Base-by-base conservation (phyloP, 2,888 invertebrate species). In the Automeris io region DNA sequence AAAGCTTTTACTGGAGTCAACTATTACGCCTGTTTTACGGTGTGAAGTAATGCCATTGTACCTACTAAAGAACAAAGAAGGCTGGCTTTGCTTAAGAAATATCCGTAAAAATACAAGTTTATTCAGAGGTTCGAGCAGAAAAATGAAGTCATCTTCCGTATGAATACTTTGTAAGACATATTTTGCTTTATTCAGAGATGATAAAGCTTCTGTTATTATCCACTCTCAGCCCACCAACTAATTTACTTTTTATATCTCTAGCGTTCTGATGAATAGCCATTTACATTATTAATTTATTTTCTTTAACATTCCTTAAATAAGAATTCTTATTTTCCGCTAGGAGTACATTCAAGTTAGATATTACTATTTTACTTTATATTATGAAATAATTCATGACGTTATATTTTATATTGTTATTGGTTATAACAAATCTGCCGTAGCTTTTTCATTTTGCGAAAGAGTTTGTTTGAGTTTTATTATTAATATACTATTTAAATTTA, bases 1-100 rank as follows among this genome's bases (percentile, higher is more conserved):
- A 65, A 74, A 70, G 76, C 77, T 80, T 78, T 77, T 70, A 74
- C 73, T 74, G 62, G 67, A 70, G 75, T 73, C 72, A 77, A 78
- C 76, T 79, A 75, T 72, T 68, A 73, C 69, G 61, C 53, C 65
- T 62, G 56, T 67, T 78, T 80, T 78, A 77, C 62, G 66, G 57
- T 69, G 66, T 61, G 47, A 55, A 69, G 67, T 74, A 73, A 77
- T 71, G 62, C 58, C 52, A 62, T 66, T 67, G 66, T 65, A 50
- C 52, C 53, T 51, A 57, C 51, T 55, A 45, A 50, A 47, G 52
- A 61, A 61, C 57, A 59, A 62, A 59, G 57, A 47, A 46, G 42
- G 44, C 44, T 45, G 49, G 39, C 40, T 42, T 37, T 38, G 49
- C 46, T 48, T 44, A 45, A 47, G 45, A 54, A 55, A 57, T 57